Conservation (phyloP, 2,888 invertebrate genomes). For the Drosophila putrida region DNA sequence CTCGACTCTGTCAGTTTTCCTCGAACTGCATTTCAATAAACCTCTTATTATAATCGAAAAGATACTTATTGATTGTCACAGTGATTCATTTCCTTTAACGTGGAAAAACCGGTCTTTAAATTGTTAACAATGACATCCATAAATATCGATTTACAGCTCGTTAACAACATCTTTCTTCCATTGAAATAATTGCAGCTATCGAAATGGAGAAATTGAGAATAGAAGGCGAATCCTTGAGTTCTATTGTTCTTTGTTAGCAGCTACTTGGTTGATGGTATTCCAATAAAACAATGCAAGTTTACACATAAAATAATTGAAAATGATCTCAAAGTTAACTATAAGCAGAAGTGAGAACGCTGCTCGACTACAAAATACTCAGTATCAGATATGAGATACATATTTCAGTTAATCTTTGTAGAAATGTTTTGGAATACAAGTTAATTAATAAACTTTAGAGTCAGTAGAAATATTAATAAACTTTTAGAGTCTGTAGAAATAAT, state of each 20-base stretch:
- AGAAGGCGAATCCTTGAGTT: slow-evolving; percentile 12
- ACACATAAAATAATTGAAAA: slow-evolving; percentile 23
- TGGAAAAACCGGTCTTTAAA: background rate
- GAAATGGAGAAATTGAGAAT: background rate
- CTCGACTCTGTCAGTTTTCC: background rate
- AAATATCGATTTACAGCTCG: slow-evolving; percentile 40
- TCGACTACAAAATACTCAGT: slow-evolving; percentile 7
- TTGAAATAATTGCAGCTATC: slow-evolving; percentile 18
- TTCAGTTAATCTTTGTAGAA: too few relatives aligned
- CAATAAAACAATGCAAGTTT: slow-evolving; percentile 22
- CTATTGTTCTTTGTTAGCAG: slow-evolving; percentile 22
- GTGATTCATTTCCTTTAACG: slow-evolving; percentile 1
- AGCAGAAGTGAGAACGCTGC: background rate
- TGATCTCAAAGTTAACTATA: background rate
- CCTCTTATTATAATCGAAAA: slow-evolving; percentile 6
- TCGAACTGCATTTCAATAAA: slow-evolving; percentile 1
- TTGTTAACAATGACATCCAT: slow-evolving; percentile 5
- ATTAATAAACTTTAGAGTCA: too few relatives aligned
- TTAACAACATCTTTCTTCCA: slow-evolving; percentile 16
- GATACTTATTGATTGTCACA: slow-evolving; percentile 3
- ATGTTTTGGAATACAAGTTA: too few relatives aligned
- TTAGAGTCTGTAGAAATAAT: too few relatives aligned
- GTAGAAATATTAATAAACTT: too few relatives aligned
- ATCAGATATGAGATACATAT: too few relatives aligned
- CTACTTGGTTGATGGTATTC: slow-evolving; percentile 1